Evolutionary conservation across 2,113 vertebrate genomes (phyloP), one percentile per base, ranked within the genome.

Genomic region (Malurus cyaneus): DNA sequence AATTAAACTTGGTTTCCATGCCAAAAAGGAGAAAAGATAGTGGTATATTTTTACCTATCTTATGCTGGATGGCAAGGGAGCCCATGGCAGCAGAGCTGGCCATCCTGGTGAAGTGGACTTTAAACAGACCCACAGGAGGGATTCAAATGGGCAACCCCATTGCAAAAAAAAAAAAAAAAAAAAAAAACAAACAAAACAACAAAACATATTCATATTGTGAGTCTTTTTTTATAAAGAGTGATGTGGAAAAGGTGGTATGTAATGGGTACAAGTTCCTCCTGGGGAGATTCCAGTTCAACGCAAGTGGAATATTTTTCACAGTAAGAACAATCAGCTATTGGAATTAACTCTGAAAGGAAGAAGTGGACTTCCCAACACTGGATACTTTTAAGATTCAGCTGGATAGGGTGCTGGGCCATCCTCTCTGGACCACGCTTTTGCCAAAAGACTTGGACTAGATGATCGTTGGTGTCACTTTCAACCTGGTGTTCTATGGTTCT

Each of bases 111-210:
- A 70, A 23, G 26, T 4, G 1, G 29, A 14, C 67, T 80, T 74
- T 61, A 60, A 61, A 74, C 4, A 50, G n/a, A 54, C 6, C 4
- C 15, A 1, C 0, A 10, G 0, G 11, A 41, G 13, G 7, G 7
- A 11, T 67, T 26, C 39, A 62, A 67, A 67, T 5, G 12, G 34
- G 23, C 23, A 88, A 31, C 0, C 1, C 3, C 13, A 17, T 46
- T 69, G 18, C 80, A 86, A 50, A 72, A 72, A 4, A 61, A 62
- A 39, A 39, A 39, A 39, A 39, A 39, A 39, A 39, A 39, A 39
- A 39, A 39, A 39, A 39, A 39, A 39, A 39, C 9, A 39, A 39
- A 39, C 9, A 39, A 8, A 39, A 11, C 39, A 39, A 39, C 39
- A 31, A 88, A 53, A 3, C 1, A 29, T 20, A 26, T 52, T n/a